Evolutionary conservation across 2,888 invertebrate species (phyloP).

Genomic region (Muschampia plurimacula): DNA sequence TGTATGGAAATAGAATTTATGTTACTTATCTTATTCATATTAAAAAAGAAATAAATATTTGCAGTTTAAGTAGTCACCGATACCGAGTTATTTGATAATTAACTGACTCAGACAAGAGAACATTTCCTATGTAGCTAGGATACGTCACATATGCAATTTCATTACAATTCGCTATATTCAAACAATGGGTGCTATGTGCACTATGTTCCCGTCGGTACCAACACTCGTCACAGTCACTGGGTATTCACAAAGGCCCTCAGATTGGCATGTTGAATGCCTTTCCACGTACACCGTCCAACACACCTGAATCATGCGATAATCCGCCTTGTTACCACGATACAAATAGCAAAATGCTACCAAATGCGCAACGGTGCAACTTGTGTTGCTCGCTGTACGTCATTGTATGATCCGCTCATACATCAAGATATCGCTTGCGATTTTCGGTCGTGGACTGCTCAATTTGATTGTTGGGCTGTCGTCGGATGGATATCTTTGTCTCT

Average conservation of each 20-base stretch:
- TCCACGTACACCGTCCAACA: neutral
- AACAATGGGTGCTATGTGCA: neutral
- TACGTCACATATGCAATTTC: neutral
- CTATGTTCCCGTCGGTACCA: neutral
- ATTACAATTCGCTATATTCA: neutral
- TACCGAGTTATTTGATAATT: too few relatives aligned
- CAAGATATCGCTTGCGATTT: slow-evolving; percentile 34
- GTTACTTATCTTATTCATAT: too few relatives aligned
- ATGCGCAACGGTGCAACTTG: neutral
- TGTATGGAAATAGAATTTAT: too few relatives aligned
- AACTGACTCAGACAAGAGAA: too few relatives aligned
- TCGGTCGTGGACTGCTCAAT: slow-evolving; percentile 6
- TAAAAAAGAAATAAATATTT: too few relatives aligned
- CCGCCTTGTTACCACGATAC: slow-evolving; percentile 3
- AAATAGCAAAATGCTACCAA: neutral
- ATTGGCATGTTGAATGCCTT: slow-evolving; percentile 20
- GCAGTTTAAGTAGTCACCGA: too few relatives aligned
- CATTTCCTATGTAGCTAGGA: too few relatives aligned
- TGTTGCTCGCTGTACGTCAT: slow-evolving; percentile 19
- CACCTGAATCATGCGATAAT: slow-evolving; percentile 5
- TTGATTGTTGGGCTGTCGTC: neutral
- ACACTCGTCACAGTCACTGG: slow-evolving; percentile 8
- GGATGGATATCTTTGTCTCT: neutral
- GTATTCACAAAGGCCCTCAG: slow-evolving; percentile 15
- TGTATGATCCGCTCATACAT: slow-evolving; percentile 31